phyloP scores from a whole-genome alignment of 30 jellyfish, hydroid and myxozoan species.

The Hydractinia echinata region DNA sequence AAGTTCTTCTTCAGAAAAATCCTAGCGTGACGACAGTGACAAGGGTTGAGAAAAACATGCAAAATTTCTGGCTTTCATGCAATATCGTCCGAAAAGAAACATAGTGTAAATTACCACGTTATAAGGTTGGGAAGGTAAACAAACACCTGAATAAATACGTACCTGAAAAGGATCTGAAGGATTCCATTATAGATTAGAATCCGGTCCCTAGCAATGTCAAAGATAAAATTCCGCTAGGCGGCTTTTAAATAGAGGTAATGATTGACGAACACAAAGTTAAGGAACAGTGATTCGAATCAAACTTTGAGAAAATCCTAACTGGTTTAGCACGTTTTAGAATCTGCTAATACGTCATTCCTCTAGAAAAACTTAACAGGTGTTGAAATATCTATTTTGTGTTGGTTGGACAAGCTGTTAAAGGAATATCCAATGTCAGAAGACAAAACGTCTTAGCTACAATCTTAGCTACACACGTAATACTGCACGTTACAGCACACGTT shows the following conservation, averaged over 20 bases:
- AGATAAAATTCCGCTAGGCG: conserved; percentile 1
- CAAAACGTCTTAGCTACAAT: background rate
- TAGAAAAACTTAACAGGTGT: background rate
- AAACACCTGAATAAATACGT: too few species aligned
- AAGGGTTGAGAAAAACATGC: background rate
- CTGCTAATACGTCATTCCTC: background rate
- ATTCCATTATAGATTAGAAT: background rate
- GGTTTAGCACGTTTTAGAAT: background rate
- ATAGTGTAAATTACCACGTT: too few species aligned
- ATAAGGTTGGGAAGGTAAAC: too few species aligned
- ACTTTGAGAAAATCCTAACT: background rate
- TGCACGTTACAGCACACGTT: too few species aligned
- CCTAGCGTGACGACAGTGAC: background rate
- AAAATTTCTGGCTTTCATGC: background rate
- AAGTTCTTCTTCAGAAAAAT: too few species aligned
- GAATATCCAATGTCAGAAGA: background rate
- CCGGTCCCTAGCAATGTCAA: conserved; percentile 4
- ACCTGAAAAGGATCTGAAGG: conserved; percentile 2
- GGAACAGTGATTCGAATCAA: background rate
- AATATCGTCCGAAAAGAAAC: too few species aligned
- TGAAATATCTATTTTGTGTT: too few species aligned
- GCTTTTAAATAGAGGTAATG: background rate
- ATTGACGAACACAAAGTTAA: background rate
- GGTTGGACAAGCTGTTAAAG: too few species aligned
- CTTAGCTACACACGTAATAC: too few species aligned